Base-by-base conservation (phyloP, 2,888 invertebrate genomes). In the Autographa gamma region DNA sequence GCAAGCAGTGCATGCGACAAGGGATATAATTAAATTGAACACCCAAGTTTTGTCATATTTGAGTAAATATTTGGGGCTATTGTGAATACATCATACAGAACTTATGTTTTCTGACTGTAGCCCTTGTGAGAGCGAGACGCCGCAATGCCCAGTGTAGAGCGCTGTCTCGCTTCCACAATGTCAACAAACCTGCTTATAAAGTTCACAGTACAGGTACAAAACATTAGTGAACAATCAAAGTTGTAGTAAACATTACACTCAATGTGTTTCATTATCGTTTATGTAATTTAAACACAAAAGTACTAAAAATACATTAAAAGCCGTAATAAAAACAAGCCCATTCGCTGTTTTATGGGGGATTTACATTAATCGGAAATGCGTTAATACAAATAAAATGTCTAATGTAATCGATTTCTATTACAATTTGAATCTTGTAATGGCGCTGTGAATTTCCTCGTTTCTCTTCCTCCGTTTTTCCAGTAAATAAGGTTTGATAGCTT, bases 291-390 rank as follows among this genome's bases (percentile, higher is more conserved):
- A 56, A 56, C 19, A 19, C 4, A 19, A 19, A 19, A 19, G 19
- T 19, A 61, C 9, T 61, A 9, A 18, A 16, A 43, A 25, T 16
- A 25, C 25, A 66, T 63, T n/a, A 38, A 16, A 60, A 61, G 32
- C 1, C 16, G 16, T 25, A 48, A 38, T 60, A 62, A 69, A 63
- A 64, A 73, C 14, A 32, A 68, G 5, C 31, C 32, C 16, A 48
- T 60, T 56, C 2, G 48, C 48, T 25, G n/a, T 62, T 65, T 43
- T 38, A 62, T 48, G 41, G 34, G 6, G 9, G 32, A 52, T 74
- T 61, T 52, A 62, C 54, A 62, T 58, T 61, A 58, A 54, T 64
- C n/a, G 52, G 7, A 52, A 74, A 73, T 58, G 38, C 25, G 19
- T 52, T 18, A 73, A 63, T 56, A 11, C 48, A 41, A 63, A 63